These are phyloP conservation scores for Lateolabrax maculatus DNA, from an alignment of 2,797 vertebrate species.

Conservation along the genomic window DNA sequence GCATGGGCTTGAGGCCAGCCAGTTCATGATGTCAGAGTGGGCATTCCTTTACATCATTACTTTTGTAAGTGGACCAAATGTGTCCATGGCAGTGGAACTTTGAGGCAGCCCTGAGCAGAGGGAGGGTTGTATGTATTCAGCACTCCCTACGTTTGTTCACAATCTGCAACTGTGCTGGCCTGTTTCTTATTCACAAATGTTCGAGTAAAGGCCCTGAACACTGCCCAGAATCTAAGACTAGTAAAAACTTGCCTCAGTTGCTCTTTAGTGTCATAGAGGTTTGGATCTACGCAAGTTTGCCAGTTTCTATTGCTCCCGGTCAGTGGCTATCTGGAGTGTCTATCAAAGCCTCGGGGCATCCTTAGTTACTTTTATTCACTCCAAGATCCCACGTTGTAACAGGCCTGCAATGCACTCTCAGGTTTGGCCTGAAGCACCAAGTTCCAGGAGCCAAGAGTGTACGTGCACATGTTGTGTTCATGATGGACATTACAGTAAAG, in stretches of 20 bases:
- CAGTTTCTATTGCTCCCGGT: slow-evolving; percentile 52
- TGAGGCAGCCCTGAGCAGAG: slow-evolving; percentile 2
- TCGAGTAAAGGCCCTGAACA: slow-evolving; percentile 33
- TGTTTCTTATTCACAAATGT: slow-evolving; percentile 47
- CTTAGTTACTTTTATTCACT: slow-evolving; percentile 44
- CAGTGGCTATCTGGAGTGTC: slow-evolving; percentile 48
- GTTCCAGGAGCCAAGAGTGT: background rate
- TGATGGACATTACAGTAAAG: background rate
- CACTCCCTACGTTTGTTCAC: slow-evolving; percentile 2
- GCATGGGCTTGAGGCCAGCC: slow-evolving; percentile 22
- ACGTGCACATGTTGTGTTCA: slow-evolving; percentile 7
- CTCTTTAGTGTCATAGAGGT: slow-evolving; percentile 23
- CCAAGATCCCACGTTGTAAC: slow-evolving; percentile 27
- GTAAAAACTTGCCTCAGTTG: slow-evolving; percentile 67
- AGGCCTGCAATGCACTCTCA: slow-evolving; percentile 22
- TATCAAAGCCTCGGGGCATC: slow-evolving; percentile 38
- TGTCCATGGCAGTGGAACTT: background rate
- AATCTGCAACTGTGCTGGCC: slow-evolving; percentile 2
- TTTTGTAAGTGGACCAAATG: slow-evolving; percentile 17
- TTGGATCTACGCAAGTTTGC: slow-evolving; percentile 53
- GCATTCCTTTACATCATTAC: slow-evolving; percentile 39
- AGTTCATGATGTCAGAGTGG: slow-evolving; percentile 38
- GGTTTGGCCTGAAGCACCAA: slow-evolving; percentile 27
- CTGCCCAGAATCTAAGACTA: slow-evolving; percentile 56
- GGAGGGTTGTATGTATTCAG: slow-evolving; percentile 1